Percentiles rank a stretch among this genome's conserved stretches.
Evolutionary conservation across 2,888 invertebrate genomes (phyloP).

Genomic region (Drosophila vallismaia): DNA sequence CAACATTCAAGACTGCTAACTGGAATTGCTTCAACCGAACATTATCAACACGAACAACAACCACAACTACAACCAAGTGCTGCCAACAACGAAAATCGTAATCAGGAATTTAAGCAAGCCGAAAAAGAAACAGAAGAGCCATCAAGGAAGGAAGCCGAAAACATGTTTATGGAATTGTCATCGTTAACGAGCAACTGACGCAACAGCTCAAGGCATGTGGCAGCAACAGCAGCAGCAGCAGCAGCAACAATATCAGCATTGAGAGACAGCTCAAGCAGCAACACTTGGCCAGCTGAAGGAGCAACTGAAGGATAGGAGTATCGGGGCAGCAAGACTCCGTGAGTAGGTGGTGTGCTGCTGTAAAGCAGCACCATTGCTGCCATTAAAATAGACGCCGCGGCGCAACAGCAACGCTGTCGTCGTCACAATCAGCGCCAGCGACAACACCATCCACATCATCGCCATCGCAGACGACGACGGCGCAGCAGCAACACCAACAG

Average conservation of each 20-base stretch:
- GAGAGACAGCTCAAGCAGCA: slow-evolving; percentile 17
- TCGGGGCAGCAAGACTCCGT: slow-evolving; percentile 39
- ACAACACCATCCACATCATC: slow-evolving; percentile 72
- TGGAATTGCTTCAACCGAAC: slow-evolving; percentile 66
- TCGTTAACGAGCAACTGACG: slow-evolving; percentile 45
- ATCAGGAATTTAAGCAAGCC: slow-evolving; percentile 47
- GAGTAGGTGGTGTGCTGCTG: slow-evolving; percentile 71
- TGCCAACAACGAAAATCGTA: slow-evolving; percentile 43
- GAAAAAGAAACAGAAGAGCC: slow-evolving; percentile 16
- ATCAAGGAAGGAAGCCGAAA: slow-evolving; percentile 47
- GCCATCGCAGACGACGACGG: slow-evolving; percentile 72
- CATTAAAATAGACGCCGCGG: slow-evolving; percentile 80
- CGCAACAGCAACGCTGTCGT: slow-evolving; percentile 79
- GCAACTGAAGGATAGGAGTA: slow-evolving; percentile 2
- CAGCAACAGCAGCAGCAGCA: slow-evolving; percentile 28
- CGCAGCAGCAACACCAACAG: slow-evolving; percentile 48
- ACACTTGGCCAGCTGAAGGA: slow-evolving; percentile 35
- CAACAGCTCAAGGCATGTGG: slow-evolving; percentile 54
- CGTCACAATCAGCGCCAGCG: slow-evolving; percentile 78
- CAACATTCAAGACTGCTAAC: slow-evolving; percentile 73
- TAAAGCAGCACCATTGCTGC: slow-evolving; percentile 80
- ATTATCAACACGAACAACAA: slow-evolving; percentile 52
- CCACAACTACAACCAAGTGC: slow-evolving; percentile 37
- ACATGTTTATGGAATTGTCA: slow-evolving; percentile 68
- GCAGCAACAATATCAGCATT: slow-evolving; percentile 13